phyloP scores from a whole-genome alignment of 2,888 invertebrate species.

The Itoplectis maculator region DNA sequence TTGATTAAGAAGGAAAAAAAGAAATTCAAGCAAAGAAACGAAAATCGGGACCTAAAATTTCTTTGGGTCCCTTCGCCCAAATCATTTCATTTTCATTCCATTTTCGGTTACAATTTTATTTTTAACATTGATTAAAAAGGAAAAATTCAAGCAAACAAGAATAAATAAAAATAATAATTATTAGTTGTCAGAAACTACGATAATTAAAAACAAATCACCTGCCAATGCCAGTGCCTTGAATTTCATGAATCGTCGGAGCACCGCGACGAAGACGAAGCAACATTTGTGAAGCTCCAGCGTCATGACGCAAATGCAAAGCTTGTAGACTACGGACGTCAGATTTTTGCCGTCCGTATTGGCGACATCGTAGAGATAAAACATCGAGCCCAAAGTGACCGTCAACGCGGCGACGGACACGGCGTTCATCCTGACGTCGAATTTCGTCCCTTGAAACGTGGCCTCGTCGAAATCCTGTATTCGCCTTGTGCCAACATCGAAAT shows the following conservation, averaged over 20 bases:
- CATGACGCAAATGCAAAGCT: not conserved
- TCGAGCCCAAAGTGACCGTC: not conserved
- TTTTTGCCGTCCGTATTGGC: not conserved
- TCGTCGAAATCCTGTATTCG: constrained; percentile 41
- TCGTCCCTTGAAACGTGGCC: not conserved
- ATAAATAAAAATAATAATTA: too few relatives aligned
- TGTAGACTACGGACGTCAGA: not conserved
- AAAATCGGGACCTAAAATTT: too few relatives aligned
- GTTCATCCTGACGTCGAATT: not conserved
- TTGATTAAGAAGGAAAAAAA: too few relatives aligned
- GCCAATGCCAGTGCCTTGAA: constrained; percentile 32
- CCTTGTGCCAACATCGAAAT: constrained; percentile 2
- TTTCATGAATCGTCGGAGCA: constrained; percentile 26
- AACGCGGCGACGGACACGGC: not conserved
- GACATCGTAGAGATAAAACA: not conserved
- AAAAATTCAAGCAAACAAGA: not conserved
- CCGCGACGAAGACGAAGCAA: constrained; percentile 23
- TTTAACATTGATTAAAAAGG: too few relatives aligned
- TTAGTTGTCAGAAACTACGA: too few relatives aligned
- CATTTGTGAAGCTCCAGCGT: constrained; percentile 47
- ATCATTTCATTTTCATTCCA: too few relatives aligned
- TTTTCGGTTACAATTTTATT: too few relatives aligned
- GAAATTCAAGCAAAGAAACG: too few relatives aligned
- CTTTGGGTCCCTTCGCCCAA: too few relatives aligned
- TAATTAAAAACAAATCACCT: constrained; percentile 14